Percentiles rank a stretch among this genome's conserved stretches.
Evolutionary conservation across 2,113 vertebrate genomes (phyloP).

Genomic region (Vimba vimba): DNA sequence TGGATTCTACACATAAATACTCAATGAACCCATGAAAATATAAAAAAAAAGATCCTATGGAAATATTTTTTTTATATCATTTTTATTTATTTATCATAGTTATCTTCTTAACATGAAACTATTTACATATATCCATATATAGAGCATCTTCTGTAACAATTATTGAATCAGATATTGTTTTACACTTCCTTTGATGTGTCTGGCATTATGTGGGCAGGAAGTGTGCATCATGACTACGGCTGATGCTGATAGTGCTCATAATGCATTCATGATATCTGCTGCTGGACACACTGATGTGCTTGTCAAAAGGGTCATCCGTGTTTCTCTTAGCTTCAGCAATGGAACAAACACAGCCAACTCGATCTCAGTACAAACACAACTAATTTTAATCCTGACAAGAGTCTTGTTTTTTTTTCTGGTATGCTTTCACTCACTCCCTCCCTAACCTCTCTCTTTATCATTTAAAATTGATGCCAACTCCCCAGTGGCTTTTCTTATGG

Average conservation of each 20-base stretch:
- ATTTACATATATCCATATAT: background rate
- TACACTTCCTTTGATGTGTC: slow-evolving; percentile 18
- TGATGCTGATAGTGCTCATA: background rate
- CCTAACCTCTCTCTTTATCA: slow-evolving; percentile 63
- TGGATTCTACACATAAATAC: background rate
- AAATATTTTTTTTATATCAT: background rate
- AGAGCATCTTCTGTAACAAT: background rate
- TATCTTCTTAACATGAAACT: background rate
- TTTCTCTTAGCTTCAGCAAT: background rate
- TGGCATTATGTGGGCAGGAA: background rate
- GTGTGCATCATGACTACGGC: background rate
- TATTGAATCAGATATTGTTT: background rate
- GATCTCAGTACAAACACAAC: slow-evolving; percentile 46
- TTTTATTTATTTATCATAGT: no score
- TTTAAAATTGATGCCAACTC: slow-evolving; percentile 73
- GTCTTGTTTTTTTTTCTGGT: slow-evolving; percentile 56
- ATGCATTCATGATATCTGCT: background rate
- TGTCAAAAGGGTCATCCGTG: background rate
- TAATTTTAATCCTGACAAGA: slow-evolving; percentile 52
- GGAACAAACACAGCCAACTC: background rate
- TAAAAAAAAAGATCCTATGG: no score
- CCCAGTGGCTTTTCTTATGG: slow-evolving; percentile 65
- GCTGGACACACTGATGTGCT: background rate
- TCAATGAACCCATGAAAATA: background rate
- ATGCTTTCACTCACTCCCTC: slow-evolving; percentile 56